Evolutionary conservation across 2,888 invertebrate genomes (phyloP).

Genomic region (Callimorpha dominula): DNA sequence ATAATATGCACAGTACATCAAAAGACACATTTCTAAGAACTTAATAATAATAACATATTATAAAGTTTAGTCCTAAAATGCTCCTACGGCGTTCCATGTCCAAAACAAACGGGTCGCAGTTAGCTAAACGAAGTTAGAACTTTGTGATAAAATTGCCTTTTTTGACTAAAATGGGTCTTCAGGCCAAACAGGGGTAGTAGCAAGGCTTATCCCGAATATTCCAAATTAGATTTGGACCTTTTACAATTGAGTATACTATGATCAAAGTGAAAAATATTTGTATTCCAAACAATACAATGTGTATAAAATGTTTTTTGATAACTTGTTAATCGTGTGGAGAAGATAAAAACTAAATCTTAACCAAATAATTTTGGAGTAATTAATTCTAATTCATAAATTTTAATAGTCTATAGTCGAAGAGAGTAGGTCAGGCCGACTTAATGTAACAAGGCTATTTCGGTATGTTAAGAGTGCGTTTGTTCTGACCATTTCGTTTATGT

Average conservation of each 20-base stretch:
- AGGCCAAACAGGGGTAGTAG: slow-evolving; percentile 17
- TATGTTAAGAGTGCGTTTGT: too few relatives aligned
- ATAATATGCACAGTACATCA: neutral
- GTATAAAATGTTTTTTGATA: neutral
- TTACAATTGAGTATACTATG: slow-evolving; percentile 15
- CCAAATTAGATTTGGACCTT: slow-evolving; percentile 25
- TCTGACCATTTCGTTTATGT: too few relatives aligned
- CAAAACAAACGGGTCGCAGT: slow-evolving; percentile 31
- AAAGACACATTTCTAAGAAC: neutral
- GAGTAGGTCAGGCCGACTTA: too few relatives aligned
- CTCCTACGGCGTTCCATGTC: slow-evolving; percentile 22
- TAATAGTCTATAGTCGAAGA: too few relatives aligned
- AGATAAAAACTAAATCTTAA: too few relatives aligned
- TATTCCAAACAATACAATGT: slow-evolving; percentile 2
- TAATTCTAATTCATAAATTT: too few relatives aligned
- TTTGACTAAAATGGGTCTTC: slow-evolving; percentile 18
- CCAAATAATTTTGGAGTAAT: too few relatives aligned
- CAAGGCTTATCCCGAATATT: slow-evolving; percentile 20
- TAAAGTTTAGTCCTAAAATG: slow-evolving; percentile 29
- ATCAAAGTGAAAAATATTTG: slow-evolving; percentile 19
- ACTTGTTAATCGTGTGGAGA: neutral
- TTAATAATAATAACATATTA: slow-evolving; percentile 28
- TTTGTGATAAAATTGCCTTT: slow-evolving; percentile 26
- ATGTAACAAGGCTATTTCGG: too few relatives aligned
- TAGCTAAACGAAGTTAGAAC: slow-evolving; percentile 32